These are phyloP conservation scores for Numenius phaeopus DNA, from an alignment of 2,797 vertebrate genomes.

Conservation along the genomic window DNA sequence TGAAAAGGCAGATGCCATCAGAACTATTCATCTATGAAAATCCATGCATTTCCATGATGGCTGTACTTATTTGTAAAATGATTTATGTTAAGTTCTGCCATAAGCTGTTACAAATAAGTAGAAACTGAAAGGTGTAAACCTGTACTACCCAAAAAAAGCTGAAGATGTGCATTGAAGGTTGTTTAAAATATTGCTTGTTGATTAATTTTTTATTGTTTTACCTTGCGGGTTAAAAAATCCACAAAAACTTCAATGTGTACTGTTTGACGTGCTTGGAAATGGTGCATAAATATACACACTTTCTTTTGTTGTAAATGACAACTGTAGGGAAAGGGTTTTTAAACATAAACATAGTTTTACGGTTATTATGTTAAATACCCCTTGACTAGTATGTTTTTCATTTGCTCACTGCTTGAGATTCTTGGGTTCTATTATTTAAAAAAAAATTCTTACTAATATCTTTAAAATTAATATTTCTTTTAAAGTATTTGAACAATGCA, in stretches of 20 bases:
- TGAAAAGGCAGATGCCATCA: slow-evolving; percentile 68
- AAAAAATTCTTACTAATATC: slow-evolving; percentile 72
- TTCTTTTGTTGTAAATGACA: slow-evolving; percentile 72
- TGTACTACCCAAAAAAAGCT: slow-evolving; percentile 56
- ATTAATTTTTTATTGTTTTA: slow-evolving; percentile 73
- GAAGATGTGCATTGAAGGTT: slow-evolving; percentile 66
- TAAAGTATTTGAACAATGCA: slow-evolving; percentile 74
- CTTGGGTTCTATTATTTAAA: slow-evolving; percentile 65
- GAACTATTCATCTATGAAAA: slow-evolving; percentile 68
- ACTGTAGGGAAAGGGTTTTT: slow-evolving; percentile 55
- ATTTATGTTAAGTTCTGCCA: slow-evolving; percentile 72
- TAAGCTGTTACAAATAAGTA: slow-evolving; percentile 67
- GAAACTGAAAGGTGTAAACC: slow-evolving; percentile 63
- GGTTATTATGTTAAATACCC: slow-evolving; percentile 70
- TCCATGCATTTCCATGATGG: slow-evolving; percentile 73
- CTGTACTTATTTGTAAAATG: slow-evolving; percentile 68
- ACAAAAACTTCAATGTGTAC: slow-evolving; percentile 57
- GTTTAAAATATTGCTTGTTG: slow-evolving; percentile 74
- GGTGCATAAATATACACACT: slow-evolving; percentile 74
- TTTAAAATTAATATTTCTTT: slow-evolving; percentile 70
- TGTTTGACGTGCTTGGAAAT: slow-evolving; percentile 81
- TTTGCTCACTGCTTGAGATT: slow-evolving; percentile 71
- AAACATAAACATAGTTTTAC: slow-evolving; percentile 61
- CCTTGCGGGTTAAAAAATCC: slow-evolving; percentile 43
- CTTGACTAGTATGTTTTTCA: slow-evolving; percentile 49